Evolutionary conservation across 2,113 vertebrate genomes (phyloP), one percentile per base, ranked within the genome.

Genomic region (Leiothrix lutea): DNA sequence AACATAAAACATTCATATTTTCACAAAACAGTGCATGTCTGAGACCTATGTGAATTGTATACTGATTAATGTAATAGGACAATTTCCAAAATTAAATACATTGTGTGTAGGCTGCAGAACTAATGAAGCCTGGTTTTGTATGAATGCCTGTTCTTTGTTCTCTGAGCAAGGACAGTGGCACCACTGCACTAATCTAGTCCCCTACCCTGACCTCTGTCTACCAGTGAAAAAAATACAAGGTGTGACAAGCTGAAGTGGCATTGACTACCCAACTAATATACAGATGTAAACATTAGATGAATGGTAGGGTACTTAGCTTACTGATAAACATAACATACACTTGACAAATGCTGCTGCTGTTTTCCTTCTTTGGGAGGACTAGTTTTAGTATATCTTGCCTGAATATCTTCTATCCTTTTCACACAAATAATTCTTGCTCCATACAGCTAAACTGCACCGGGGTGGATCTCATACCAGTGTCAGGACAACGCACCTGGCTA

Each of bases 401-500:
- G n/a, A 25, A 58, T 17, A 23, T 48, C 48, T 85, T 66, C 45
- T 84, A 9, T 83, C 51, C 45, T 69, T 66, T 66, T 38, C 60
- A 65, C 4, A 25, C 29, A 24, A 62, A 36, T 36, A 80, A 70
- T 47, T 92, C 60, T 38, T 50, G 18, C 21, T 84, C 64, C 9
- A 18, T 19, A 29, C 10, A 53, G 25, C n/a, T 50, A 33, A 73
- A 86, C 12, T 51, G 40, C 9, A 29, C 6, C 23, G 19, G 2
- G 3, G 5, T 54, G 25, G 33, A 58, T 24, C 25, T 85, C 8
- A 2, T 25, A 48, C 8, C 12, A 48, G 20, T 56, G 8, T 10
- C 0, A 0, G 82, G 61, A 75, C 29, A 79, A 64, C 24, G 74
- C 10, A 51, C 4, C 57, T 19, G 25, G 8, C 29, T 75, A 56